Base-by-base conservation (phyloP, 2,113 vertebrate species). In the Hylia prasina region DNA sequence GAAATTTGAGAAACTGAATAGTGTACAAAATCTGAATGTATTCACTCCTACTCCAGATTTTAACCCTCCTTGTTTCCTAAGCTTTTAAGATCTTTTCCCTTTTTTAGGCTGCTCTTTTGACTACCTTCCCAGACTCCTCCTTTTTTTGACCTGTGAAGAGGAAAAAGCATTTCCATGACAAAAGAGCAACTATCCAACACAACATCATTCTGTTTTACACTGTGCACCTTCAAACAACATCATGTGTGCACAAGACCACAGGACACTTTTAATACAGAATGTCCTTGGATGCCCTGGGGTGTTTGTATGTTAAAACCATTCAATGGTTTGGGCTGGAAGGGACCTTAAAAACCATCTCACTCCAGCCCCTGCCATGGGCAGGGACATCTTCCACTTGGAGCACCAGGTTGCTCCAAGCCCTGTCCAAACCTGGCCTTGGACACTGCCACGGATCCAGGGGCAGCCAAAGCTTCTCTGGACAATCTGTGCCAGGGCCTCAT, bases 71-170 rank as follows among this genome's bases (percentile, higher is more conserved):
- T 31, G 27, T 40, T 80, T 44, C 28, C 63, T 76, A 20, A 1
- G 2, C 11, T 83, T 90, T 66, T 51, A 87, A 72, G 86, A 14
- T 3, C 13, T 63, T 51, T 44, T 15, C 9, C 19, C 15, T 30
- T 84, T 54, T 66, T 56, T 42, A 54, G 27, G 50, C 9, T 0
- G 5, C 12, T 40, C 35, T 50, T 82, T 40, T 0, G 0, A 33
- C 57, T 31, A 14, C 19, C 24, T 90, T 81, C 33, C 35, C 53
- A 82, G 35, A 63, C 16, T 54, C 18, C 18, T 65, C 37, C 19
- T 48, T 79, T 93, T 71, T 77, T 80, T 51, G 25, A 53, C 15
- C 37, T 17, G 10, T 30, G 13, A 39, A 64, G 24, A 53, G 37
- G 23, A 90, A 68, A 79, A 86, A 65, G 20, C 6, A 39, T 65